Percentiles rank a stretch among this genome's conserved stretches.
Conservation (phyloP, 2,888 invertebrate species). For the Pheosia tremula region DNA sequence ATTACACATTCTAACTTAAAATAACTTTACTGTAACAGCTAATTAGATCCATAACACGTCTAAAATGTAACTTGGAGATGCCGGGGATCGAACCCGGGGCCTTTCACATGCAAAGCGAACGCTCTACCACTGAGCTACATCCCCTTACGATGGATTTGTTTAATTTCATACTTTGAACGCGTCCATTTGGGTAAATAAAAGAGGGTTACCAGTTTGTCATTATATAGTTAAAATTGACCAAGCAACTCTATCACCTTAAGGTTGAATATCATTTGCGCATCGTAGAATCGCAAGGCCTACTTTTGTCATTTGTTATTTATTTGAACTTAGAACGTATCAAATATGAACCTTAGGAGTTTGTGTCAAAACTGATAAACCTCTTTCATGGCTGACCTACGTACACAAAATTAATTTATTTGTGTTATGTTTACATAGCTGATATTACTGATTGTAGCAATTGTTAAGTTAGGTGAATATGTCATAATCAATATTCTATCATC, state of each 20-base stretch:
- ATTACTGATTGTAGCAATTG: no score
- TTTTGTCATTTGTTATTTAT: no score
- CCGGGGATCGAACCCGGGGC: slow-evolving; percentile 99
- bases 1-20: neutral
- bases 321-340: no score
- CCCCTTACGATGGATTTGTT: slow-evolving; percentile 17
- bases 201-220: neutral
- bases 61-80: slow-evolving; percentile 86
- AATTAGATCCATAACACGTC: neutral
- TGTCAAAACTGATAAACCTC: no score
- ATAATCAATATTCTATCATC: no score
- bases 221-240: no score
- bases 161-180: slow-evolving; percentile 1
- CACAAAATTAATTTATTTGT: slow-evolving; percentile 9
- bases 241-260: slow-evolving; percentile 8
- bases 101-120: slow-evolving; percentile 99
- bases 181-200: neutral
- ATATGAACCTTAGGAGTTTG: no score
- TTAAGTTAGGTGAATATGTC: no score
- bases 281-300: no score
- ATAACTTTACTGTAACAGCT: neutral
- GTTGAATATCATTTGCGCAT: no score
- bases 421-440: neutral
- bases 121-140: slow-evolving; percentile 99
- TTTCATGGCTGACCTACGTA: no score